Evolutionary conservation across 2,888 invertebrate genomes (phyloP).

Genomic region (Anthrax anthrax): DNA sequence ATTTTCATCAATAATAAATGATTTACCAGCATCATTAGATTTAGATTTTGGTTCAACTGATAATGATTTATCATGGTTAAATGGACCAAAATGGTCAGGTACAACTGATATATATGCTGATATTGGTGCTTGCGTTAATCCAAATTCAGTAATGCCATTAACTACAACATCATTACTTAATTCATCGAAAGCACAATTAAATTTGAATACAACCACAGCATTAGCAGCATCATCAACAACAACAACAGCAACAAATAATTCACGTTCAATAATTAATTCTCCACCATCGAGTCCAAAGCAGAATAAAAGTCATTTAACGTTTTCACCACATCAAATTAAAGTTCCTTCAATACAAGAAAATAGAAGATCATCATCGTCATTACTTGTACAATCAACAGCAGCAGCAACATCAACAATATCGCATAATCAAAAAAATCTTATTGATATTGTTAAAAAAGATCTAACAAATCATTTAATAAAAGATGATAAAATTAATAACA

Average conservation of each 20-base stretch:
- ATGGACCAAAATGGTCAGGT: conserved; percentile 23
- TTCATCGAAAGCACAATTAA: conserved; percentile 25
- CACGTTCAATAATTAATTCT: conserved; percentile 20
- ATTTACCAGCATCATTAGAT: conserved; percentile 34
- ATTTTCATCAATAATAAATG: conserved; percentile 36
- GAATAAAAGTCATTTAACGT: conserved; percentile 55
- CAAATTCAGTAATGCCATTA: conserved; percentile 77
- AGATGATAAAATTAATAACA: conserved; percentile 25
- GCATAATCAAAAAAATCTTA: conserved; percentile 5
- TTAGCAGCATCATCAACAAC: conserved; percentile 24
- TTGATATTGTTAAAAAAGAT: conserved; percentile 49
- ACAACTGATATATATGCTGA: conserved; percentile 56
- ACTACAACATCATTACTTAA: conserved; percentile 38
- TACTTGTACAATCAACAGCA: conserved; percentile 15
- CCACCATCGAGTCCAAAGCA: conserved; percentile 48
- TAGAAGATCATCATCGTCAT: not conserved
- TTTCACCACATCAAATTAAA: conserved; percentile 55
- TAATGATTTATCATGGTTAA: conserved; percentile 20
- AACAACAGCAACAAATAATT: conserved; percentile 24
- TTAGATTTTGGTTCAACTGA: conserved; percentile 28
- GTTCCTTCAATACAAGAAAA: conserved; percentile 40
- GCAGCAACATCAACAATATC: conserved; percentile 2
- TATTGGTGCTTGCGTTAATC: conserved; percentile 60
- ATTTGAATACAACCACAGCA: conserved; percentile 21
- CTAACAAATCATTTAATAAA: conserved; percentile 37